Base-by-base conservation (phyloP, 2,797 vertebrate genomes). In the Tarsius wallacei region DNA sequence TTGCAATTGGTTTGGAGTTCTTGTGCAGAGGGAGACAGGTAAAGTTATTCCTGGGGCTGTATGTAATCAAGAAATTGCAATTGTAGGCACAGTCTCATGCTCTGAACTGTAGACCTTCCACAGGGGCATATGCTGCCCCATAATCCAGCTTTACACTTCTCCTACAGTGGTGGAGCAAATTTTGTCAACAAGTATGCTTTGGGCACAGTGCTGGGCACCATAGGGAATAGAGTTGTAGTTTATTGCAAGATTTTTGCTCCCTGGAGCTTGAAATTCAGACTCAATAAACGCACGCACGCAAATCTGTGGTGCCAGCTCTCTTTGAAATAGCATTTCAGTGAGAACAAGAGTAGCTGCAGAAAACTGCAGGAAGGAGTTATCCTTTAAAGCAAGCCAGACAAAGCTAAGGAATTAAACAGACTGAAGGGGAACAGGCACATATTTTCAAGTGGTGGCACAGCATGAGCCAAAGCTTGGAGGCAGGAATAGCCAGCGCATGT, bases 401-500 rank as follows among this genome's bases (percentile, higher is more conserved):
- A 2, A 73, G 66, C 2, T 13, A 42, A 64, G 11, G 59, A 68
- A 7, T 17, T 21, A 6, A 51, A 31, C 7, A 17, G 51, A 57
- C 4, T 7, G 5, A 74, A 31, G 21, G 3, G 0, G 6, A 13
- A 26, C 42, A 66, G 49, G 42, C 36, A 2, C 2, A 0, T 14
- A 22, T 68, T 31, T 93, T 22, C 36, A 33, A 63, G 24, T 10
- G 77, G 24, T 85, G 61, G 42, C 42, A 28, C 9, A 22, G 22
- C 19, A 5, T 19, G 49, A 70, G 59, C 8, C 8, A n/a, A 66
- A 80, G 78, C 61, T 80, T 9, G 26, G 71, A 33, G 4, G 24
- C 10, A 22, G n/a, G 36, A 49, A 10, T 0, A 6, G 7, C 3
- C 1, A 0, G 21, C 5, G 19, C 13, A 0, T 0, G 1, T 16